Conservation (phyloP, 2,797 vertebrate genomes). For the Numenius phaeopus region DNA sequence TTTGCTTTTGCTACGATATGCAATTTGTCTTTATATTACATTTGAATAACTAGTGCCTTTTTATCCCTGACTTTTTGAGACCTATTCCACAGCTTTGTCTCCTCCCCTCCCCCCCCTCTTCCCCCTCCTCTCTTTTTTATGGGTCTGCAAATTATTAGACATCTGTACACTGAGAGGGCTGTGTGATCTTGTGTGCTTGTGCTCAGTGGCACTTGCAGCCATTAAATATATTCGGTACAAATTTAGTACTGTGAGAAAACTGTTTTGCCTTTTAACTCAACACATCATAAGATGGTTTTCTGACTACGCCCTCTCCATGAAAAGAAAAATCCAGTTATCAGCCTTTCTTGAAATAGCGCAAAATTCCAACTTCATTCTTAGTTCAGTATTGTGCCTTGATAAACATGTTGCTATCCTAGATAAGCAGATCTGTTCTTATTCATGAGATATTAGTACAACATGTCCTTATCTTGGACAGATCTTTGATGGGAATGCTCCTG, state of each 20-base stretch:
- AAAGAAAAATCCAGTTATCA: slow-evolving; percentile 15
- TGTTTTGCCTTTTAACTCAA: neutral
- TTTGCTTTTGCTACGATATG: neutral
- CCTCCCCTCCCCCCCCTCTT: too few relatives aligned
- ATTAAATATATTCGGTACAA: neutral
- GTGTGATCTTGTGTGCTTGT: neutral
- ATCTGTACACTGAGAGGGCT: neutral
- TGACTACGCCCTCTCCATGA: neutral
- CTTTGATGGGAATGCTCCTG: slow-evolving; percentile 23
- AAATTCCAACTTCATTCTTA: neutral
- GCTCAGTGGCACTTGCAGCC: neutral
- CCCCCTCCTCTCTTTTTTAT: neutral
- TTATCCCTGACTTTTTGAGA: neutral
- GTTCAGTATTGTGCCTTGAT: neutral
- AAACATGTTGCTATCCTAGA: slow-evolving; percentile 31
- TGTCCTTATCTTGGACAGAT: slow-evolving; percentile 45
- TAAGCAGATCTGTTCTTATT: slow-evolving; percentile 19
- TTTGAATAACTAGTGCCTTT: neutral
- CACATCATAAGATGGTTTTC: neutral
- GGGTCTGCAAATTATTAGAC: neutral
- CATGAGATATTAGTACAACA: neutral
- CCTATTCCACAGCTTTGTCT: neutral
- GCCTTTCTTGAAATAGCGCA: slow-evolving; percentile 1
- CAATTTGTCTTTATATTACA: neutral
- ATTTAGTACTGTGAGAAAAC: neutral